A percentile compares a stretch with the other conserved stretches of the same genome.
phyloP scores from a whole-genome alignment of 1,140 invertebrate genomes.

The Macrocentrus cingulum region DNA sequence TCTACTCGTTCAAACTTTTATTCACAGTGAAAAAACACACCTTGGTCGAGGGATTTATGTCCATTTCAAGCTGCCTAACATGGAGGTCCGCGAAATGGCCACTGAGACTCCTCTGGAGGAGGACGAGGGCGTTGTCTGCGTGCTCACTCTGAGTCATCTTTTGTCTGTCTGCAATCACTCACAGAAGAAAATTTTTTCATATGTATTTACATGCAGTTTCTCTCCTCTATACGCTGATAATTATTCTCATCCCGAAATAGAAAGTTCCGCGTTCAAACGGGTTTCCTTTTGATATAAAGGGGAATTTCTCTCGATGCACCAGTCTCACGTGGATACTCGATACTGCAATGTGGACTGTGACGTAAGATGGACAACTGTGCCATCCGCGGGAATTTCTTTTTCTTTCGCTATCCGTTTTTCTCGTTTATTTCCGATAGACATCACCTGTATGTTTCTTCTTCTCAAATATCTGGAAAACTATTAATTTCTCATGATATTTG shows the following conservation, averaged over 20 bases:
- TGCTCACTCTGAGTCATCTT: constrained; percentile 11
- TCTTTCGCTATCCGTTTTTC: no score
- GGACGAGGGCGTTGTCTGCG: constrained; percentile 2
- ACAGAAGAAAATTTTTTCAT: no score
- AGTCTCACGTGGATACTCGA: background rate
- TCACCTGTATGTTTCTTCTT: background rate
- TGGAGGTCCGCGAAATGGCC: constrained; percentile 39
- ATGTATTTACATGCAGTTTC: no score
- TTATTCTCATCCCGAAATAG: background rate
- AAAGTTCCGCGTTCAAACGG: background rate
- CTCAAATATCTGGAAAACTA: no score
- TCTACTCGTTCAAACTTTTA: no score
- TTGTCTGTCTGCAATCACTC: background rate
- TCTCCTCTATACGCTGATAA: no score
- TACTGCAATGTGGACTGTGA: constrained; percentile 10
- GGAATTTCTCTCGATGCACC: background rate
- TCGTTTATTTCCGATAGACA: no score
- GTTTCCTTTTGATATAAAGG: background rate
- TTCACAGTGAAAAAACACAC: no score
- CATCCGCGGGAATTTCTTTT: background rate
- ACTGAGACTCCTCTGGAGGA: background rate
- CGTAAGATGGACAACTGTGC: constrained; percentile 10
- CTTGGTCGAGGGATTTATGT: no score
- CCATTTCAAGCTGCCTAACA: constrained; percentile 43
- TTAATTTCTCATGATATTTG: no score